Evolutionary conservation across 2,888 invertebrate genomes (phyloP).

Genomic region (Dynastes grantii): DNA sequence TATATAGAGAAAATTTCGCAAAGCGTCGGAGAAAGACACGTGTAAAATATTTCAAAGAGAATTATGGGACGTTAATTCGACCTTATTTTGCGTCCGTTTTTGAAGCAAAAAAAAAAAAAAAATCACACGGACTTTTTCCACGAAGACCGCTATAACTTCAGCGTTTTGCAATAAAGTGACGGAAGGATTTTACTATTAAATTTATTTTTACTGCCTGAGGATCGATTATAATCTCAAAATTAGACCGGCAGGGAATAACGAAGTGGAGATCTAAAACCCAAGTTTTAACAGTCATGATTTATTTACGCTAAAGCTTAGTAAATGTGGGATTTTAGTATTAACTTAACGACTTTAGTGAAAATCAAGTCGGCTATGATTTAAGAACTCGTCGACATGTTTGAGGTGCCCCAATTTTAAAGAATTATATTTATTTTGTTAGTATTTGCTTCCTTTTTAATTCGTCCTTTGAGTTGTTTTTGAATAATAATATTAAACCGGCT

Average conservation of each 20-base stretch:
- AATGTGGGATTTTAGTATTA: not conserved
- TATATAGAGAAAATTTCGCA: not conserved
- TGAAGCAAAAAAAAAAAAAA: conserved; percentile 13
- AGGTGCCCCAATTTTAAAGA: not conserved
- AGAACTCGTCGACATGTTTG: not conserved
- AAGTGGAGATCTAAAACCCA: not conserved
- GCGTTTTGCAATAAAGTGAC: conserved; percentile 29
- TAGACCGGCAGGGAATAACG: not conserved
- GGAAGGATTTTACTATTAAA: conserved; percentile 28
- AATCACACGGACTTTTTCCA: conserved; percentile 13
- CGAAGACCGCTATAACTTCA: conserved; percentile 28
- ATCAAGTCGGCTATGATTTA: not conserved
- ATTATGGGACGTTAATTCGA: conserved; percentile 28
- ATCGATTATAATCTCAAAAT: conserved; percentile 10
- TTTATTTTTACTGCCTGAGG: conserved; percentile 17
- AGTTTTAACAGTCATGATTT: not conserved
- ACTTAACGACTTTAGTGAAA: conserved; percentile 2
- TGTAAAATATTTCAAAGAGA: conserved; percentile 29
- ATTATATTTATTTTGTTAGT: not conserved
- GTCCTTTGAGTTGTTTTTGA: not conserved
- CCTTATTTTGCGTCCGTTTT: conserved; percentile 18
- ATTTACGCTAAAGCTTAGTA: not conserved
- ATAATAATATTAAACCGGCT: too few species aligned
- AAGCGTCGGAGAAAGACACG: not conserved
- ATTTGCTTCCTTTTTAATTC: too few species aligned